Base-by-base conservation (phyloP, 30 jellyfish, hydroid and myxozoan genomes). In the Pelagia noctiluca region DNA sequence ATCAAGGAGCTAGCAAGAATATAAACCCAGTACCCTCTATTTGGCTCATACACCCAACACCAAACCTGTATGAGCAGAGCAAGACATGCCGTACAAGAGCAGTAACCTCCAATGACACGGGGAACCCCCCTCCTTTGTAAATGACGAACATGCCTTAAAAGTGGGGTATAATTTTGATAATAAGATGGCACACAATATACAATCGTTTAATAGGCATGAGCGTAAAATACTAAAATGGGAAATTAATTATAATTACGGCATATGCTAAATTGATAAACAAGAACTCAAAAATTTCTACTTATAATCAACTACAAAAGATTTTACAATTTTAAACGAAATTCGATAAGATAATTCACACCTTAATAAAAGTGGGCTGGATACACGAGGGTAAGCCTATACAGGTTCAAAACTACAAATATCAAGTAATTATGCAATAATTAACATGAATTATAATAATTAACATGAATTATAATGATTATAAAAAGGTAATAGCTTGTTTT, bases 301-400 rank as follows among this genome's bases (percentile, higher is more conserved):
- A 42, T 57, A 23, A 63, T 80, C 84, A 81, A 81, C 91, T 81
- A 81, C 91, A 81, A 81, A 81, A 81, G 72, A 52, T 52, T 19
- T 48, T 66, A 78, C 82, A 66, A 32, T 81, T 80, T 63, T 52
- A 52, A 52, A 52, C 26, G 68, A 52, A 52, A 52, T 19, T n/a
- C 76, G 26, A 46, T 81, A 65, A 54, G 80, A 77, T 34, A 35
- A 53, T 31, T 62, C 85, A 81, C 91, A 81, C 91, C 84, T 48
- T 65, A 81, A 81, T 46, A 66, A 30, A 8, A 52, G 68, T 5
- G 28, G 68, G 30, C 25, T 37, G 35, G 5, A 31, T 67, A 11
- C 16, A 4, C 35, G 76, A 63, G 31, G 62, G 22, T 25, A 71
- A 50, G 36, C 69, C 68, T 33, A 33, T 50, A 60, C 63, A 34